A percentile compares a stretch with the other conserved stretches of the same genome.
Evolutionary conservation across 2,888 invertebrate genomes (phyloP).

Genomic region (Rutpela maculata): DNA sequence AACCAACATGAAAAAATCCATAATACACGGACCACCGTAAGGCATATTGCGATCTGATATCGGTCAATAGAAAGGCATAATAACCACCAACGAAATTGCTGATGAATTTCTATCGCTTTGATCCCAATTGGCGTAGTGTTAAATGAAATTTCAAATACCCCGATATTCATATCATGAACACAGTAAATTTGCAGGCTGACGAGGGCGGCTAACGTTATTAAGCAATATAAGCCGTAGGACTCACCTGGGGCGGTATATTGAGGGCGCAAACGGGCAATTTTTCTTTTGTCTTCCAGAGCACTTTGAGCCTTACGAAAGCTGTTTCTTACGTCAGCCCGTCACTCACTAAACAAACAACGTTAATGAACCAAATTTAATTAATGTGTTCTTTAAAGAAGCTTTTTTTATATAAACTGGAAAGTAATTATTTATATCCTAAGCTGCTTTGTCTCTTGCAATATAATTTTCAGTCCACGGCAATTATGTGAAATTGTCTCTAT

Average conservation of each 20-base stretch:
- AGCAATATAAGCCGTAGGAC: neutral
- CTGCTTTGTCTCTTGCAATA: neutral
- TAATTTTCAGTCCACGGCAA: too few species aligned
- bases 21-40: neutral
- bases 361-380: constrained; percentile 18
- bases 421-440: constrained; percentile 1
- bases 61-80: neutral
- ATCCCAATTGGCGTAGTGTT: constrained; percentile 13
- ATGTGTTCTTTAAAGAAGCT: neutral
- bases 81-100: neutral
- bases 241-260: constrained; percentile 17
- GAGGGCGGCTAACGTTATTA: constrained; percentile 4
- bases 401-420: neutral
- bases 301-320: neutral
- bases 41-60: neutral
- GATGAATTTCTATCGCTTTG: constrained; percentile 16
- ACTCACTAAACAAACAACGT: constrained; percentile 8
- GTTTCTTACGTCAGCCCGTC: neutral
- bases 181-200: constrained; percentile 4
- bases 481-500: too few species aligned
- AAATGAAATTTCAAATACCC: constrained; percentile 21
- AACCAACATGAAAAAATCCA: neutral
- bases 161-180: constrained; percentile 4
- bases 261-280: constrained; percentile 19
- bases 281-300: constrained; percentile 10